These are phyloP conservation scores for Cassiopea andromeda DNA, from an alignment of 30 jellyfish, hydroid and myxozoan genomes.

Conservation along the genomic window DNA sequence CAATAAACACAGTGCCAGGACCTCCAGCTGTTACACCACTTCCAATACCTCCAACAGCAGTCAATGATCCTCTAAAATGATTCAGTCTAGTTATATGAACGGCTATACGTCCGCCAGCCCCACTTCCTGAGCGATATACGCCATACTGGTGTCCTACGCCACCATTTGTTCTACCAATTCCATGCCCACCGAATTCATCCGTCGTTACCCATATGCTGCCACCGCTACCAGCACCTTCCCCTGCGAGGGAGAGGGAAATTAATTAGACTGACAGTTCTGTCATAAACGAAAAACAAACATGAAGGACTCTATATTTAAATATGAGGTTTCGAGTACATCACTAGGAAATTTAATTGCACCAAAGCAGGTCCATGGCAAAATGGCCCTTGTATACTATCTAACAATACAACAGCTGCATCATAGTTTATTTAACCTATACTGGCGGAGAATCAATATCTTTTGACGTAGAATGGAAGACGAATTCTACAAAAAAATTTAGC, in stretches of 20 bases:
- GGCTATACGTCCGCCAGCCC: constrained; percentile 74
- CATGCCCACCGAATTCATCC: constrained; percentile 66
- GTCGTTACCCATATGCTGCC: constrained; percentile 69
- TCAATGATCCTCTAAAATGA: constrained; percentile 36
- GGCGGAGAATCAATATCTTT: no score
- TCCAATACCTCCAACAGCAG: constrained; percentile 62
- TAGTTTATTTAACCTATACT: no score
- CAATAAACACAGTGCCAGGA: constrained; percentile 68
- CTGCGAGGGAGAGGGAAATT: neutral
- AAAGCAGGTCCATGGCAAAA: no score
- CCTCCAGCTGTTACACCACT: constrained; percentile 65
- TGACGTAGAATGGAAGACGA: no score
- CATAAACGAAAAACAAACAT: no score
- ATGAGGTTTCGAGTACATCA: no score
- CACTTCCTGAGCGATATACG: constrained; percentile 55
- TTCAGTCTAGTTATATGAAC: constrained; percentile 31
- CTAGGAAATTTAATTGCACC: no score
- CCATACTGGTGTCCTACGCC: constrained; percentile 35
- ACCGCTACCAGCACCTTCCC: constrained; percentile 82
- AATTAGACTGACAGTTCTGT: neutral
- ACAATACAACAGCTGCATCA: no score
- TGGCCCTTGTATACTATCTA: no score
- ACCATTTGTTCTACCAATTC: constrained; percentile 57
- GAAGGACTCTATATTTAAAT: no score
- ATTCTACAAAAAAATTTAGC: no score